These are phyloP conservation scores for Polyommatus icarus DNA, from an alignment of 2,888 invertebrate genomes.

Conservation along the genomic window DNA sequence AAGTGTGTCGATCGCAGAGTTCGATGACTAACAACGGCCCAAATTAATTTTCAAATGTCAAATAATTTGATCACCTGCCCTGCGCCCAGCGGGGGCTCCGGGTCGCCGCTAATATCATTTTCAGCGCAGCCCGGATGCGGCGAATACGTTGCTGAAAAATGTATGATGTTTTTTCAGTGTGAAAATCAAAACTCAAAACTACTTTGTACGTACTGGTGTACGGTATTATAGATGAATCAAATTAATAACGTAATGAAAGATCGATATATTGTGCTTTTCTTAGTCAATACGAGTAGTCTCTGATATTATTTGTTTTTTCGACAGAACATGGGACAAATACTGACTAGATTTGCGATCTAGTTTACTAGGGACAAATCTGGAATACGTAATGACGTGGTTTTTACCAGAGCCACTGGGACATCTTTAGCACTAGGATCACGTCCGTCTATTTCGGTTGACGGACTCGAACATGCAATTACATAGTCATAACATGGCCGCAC, in stretches of 20 bases:
- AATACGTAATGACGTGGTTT: not conserved
- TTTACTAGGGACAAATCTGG: not conserved
- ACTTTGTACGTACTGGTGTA: too few species aligned
- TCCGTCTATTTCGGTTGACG: constrained; percentile 9
- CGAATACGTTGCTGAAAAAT: not conserved
- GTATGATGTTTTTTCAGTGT: not conserved
- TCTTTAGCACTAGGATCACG: constrained; percentile 5
- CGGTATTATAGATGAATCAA: not conserved
- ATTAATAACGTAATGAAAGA: not conserved
- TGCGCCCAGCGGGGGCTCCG: constrained; percentile 46
- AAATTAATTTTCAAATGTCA: constrained; percentile 80
- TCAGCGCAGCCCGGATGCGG: constrained; percentile 31
- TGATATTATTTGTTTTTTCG: not conserved
- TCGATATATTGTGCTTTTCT: not conserved
- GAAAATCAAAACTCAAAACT: not conserved
- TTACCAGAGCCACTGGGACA: not conserved
- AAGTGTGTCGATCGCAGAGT: constrained; percentile 79
- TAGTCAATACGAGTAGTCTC: not conserved
- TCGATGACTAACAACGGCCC: constrained; percentile 80
- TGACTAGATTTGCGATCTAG: not conserved
- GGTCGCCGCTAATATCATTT: constrained; percentile 42
- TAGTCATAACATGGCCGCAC: constrained; percentile 71
- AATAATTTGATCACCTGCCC: constrained; percentile 73
- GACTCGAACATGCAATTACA: constrained; percentile 47
- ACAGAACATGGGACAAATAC: not conserved